Percentiles rank a stretch among this genome's conserved stretches.
phyloP scores from a whole-genome alignment of 2,888 invertebrate genomes.

The Netelia melanura region DNA sequence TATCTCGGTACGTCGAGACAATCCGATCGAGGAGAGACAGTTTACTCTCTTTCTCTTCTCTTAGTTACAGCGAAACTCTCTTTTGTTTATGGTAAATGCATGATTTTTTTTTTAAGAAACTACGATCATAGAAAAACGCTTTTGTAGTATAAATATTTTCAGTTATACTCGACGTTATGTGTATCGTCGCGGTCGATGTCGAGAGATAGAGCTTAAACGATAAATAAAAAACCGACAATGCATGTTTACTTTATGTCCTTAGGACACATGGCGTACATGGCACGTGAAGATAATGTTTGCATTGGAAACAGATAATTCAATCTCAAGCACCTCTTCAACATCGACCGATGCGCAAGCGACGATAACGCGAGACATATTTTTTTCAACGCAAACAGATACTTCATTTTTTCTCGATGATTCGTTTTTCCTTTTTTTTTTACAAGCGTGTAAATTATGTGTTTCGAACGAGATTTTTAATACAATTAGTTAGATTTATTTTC shows the following conservation, averaged over 20 bases:
- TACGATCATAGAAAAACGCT: slow-evolving; percentile 65
- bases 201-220: no score
- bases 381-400: slow-evolving; percentile 47
- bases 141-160: slow-evolving; percentile 62
- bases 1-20: slow-evolving; percentile 19
- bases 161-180: neutral
- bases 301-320: no score
- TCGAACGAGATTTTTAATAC: slow-evolving; percentile 30
- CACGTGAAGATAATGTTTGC: no score
- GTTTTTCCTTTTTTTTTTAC: neutral
- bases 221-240: neutral
- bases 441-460: slow-evolving; percentile 7
- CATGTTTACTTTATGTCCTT: neutral
- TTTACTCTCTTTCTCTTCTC: neutral
- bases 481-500: slow-evolving; percentile 40
- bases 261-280: no score
- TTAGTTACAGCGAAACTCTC: neutral
- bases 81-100: slow-evolving; percentile 1
- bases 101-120: slow-evolving; percentile 46
- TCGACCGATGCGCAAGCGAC: slow-evolving; percentile 41
- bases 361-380: slow-evolving; percentile 39
- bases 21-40: slow-evolving; percentile 4
- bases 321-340: slow-evolving; percentile 19
- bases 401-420: slow-evolving; percentile 11
- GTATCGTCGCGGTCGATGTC: neutral